Evolutionary conservation across 92 coral and sea anemone genomes (phyloP).

Genomic region (Nematostella vectensis): DNA sequence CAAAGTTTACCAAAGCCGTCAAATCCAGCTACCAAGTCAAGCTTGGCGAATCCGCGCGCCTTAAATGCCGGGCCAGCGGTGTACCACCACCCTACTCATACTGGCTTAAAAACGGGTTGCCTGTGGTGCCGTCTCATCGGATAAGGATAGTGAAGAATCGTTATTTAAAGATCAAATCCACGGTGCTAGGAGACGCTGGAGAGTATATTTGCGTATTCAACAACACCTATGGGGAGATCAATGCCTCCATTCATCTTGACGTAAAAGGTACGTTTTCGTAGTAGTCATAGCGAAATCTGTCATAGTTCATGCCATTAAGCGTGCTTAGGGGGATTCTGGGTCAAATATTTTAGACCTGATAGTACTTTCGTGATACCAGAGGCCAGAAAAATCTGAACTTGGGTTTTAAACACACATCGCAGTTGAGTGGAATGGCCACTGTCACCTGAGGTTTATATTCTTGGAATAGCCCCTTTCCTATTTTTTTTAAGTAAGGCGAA

Average conservation of each 20-base stretch:
- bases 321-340: no score
- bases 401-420: no score
- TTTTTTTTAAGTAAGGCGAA: no score
- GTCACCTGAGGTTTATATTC: no score
- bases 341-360: no score
- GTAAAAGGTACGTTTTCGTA: constrained; percentile 57
- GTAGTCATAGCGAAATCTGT: neutral
- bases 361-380: no score
- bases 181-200: constrained; percentile 36
- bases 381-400: no score
- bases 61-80: constrained; percentile 34
- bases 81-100: constrained; percentile 22
- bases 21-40: constrained; percentile 13
- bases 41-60: constrained; percentile 16
- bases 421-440: no score
- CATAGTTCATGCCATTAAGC: no score
- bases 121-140: constrained; percentile 5
- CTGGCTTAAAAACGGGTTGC: constrained; percentile 33
- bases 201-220: constrained; percentile 49
- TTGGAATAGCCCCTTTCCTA: no score
- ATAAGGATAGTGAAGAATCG: constrained; percentile 14
- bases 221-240: constrained; percentile 34
- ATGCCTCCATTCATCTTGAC: constrained; percentile 28
- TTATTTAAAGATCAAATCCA: constrained; percentile 32
- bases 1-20: constrained; percentile 13